Evolutionary conservation across 2,888 invertebrate genomes (phyloP), one percentile per base, ranked within the genome.

Genomic region (Drosophila subsilvestris): DNA sequence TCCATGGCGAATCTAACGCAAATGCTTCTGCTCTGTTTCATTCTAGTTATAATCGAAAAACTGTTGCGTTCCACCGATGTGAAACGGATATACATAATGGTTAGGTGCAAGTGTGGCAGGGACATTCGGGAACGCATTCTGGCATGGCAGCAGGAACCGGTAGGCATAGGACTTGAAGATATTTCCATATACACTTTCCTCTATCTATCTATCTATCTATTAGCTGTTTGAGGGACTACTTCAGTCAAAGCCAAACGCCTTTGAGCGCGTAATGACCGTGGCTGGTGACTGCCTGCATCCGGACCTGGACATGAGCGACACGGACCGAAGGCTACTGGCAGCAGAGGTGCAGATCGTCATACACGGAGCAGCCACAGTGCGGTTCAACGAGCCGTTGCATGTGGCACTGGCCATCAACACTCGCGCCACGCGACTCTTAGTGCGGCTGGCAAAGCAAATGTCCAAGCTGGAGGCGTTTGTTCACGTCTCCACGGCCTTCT

Each of bases 351-450:
- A 70, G 1, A 50, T 70, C 0, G 69, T 70, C 1, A 43, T 70
- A 5, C 70, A 70, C 27, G 69, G 69, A 17, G 70, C 70, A 12
- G 70, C 70, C 8, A 71, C 70, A 0, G 70, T 71, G 6, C 63
- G 61, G 3, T 71, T 71, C 18, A 51, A 63, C 29, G 70, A 72
- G 17, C 42, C 27, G 6, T 22, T 96, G 6, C 93, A 94, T 90
- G 90, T 93, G 12, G 95, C 96, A 0, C 93, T 95, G 53, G 93
- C 94, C 76, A 95, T 96, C 91, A 96, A 96, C 91, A 94, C 96
- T 1, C 91, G 93, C 18, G 95, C 95, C 50, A 95, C 95, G 0
- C 93, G 94, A 69, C 93, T 94, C 74, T 92, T 96, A 72, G 89
- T 96, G 25, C 92, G 93, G 37, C 91, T 96, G 49, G 94, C 94